phyloP scores from a whole-genome alignment of 2,888 invertebrate genomes.

The Epinotia bilunana region DNA sequence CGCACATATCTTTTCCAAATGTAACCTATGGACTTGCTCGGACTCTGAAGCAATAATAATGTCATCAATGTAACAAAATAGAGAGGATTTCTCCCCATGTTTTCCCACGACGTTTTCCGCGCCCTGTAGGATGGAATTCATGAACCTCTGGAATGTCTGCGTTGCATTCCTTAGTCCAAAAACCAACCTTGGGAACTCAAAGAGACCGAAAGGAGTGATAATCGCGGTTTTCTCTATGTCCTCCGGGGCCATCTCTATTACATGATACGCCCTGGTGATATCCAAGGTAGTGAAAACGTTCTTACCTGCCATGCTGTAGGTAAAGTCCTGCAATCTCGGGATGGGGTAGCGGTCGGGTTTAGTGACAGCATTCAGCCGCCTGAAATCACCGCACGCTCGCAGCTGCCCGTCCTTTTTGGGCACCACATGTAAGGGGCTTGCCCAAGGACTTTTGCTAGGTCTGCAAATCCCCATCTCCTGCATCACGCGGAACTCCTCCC shows the following conservation, averaged over 20 bases:
- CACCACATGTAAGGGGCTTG: constrained; percentile 15
- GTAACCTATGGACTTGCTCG: neutral
- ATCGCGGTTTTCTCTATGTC: neutral
- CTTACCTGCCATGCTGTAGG: neutral
- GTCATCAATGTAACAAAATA: constrained; percentile 8
- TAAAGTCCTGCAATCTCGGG: neutral
- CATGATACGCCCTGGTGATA: constrained; percentile 5
- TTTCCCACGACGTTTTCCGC: neutral
- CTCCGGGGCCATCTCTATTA: neutral
- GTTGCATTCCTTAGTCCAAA: neutral
- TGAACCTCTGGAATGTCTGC: neutral
- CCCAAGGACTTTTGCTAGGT: constrained; percentile 2
- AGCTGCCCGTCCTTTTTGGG: constrained; percentile 18
- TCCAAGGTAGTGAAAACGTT: constrained; percentile 1
- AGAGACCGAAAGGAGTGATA: neutral
- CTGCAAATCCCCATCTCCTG: constrained; percentile 15
- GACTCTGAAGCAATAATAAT: neutral
- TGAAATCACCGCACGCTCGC: neutral
- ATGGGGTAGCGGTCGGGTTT: neutral
- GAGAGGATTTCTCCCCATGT: neutral
- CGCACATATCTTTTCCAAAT: neutral
- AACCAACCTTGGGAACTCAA: neutral
- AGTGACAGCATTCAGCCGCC: neutral
- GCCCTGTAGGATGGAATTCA: constrained; percentile 2
- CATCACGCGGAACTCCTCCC: constrained; percentile 3